Evolutionary conservation across 2,797 vertebrate genomes (phyloP).

Genomic region (Neoniphon sammara): DNA sequence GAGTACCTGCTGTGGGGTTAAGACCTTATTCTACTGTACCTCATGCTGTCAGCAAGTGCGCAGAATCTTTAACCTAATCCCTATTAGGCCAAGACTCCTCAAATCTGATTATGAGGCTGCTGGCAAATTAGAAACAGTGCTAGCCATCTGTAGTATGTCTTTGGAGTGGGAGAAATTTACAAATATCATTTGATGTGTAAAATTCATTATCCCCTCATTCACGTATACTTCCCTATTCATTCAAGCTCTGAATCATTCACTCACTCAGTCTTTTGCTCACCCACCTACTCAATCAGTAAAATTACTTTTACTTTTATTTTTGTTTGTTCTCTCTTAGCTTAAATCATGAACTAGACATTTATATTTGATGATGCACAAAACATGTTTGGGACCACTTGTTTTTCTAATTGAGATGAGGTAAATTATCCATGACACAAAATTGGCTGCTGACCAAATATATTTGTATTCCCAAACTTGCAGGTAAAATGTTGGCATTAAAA

Average conservation of each 20-base stretch:
- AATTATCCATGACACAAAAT: not conserved
- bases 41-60: conserved; percentile 69
- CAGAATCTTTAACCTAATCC: conserved; percentile 85
- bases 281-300: no score
- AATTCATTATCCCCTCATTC: not conserved
- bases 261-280: not conserved
- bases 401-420: not conserved
- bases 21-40: conserved; percentile 53
- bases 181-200: conserved; percentile 20
- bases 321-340: not conserved
- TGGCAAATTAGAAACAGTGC: conserved; percentile 75
- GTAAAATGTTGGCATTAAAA: not conserved
- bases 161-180: conserved; percentile 19
- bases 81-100: conserved; percentile 84
- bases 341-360: not conserved
- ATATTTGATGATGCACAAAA: not conserved
- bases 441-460: not conserved
- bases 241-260: not conserved
- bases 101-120: conserved; percentile 88
- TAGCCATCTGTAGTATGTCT: conserved; percentile 65
- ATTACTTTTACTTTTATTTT: no score
- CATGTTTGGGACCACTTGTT: not conserved
- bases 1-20: conserved; percentile 52
- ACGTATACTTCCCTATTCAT: not conserved
- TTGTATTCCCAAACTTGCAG: not conserved